Evolutionary conservation across 2,888 invertebrate species (phyloP).

Genomic region (Scaptomyza polygonia): DNA sequence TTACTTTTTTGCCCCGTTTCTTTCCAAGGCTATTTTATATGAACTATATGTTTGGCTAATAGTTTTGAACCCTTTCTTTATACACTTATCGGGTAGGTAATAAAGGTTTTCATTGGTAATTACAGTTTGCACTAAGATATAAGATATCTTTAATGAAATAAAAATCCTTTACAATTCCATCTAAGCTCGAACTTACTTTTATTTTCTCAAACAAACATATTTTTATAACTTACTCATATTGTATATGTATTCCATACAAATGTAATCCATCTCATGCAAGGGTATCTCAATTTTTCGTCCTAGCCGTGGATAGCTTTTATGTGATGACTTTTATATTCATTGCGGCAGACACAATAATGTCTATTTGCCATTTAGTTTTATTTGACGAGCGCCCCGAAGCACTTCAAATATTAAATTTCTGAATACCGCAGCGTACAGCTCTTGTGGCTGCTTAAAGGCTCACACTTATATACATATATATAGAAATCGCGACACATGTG

Average conservation of each 20-base stretch:
- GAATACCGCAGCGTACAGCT: constrained; percentile 2
- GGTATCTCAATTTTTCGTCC: constrained; percentile 22
- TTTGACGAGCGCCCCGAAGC: constrained; percentile 20
- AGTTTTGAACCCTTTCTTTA: constrained; percentile 9
- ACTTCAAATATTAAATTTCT: constrained; percentile 48
- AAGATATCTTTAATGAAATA: too few species aligned
- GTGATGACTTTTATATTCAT: constrained; percentile 20
- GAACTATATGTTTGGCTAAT: not conserved
- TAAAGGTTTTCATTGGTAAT: too few species aligned
- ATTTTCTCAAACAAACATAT: not conserved
- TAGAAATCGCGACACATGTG: constrained; percentile 7
- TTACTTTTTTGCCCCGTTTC: constrained; percentile 1
- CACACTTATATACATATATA: not conserved
- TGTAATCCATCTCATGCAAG: constrained; percentile 1
- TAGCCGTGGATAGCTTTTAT: not conserved
- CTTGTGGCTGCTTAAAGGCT: constrained; percentile 18
- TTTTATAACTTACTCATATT: not conserved
- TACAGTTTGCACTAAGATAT: too few species aligned
- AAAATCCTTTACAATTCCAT: too few species aligned
- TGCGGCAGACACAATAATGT: constrained; percentile 23
- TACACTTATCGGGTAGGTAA: not conserved
- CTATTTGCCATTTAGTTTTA: constrained; percentile 51
- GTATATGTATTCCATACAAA: not conserved
- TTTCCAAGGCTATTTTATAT: constrained; percentile 12
- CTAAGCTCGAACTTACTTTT: too few species aligned